These are phyloP conservation scores for Mechanitis mazaeus DNA, from an alignment of 2,888 invertebrate species.

Conservation along the genomic window DNA sequence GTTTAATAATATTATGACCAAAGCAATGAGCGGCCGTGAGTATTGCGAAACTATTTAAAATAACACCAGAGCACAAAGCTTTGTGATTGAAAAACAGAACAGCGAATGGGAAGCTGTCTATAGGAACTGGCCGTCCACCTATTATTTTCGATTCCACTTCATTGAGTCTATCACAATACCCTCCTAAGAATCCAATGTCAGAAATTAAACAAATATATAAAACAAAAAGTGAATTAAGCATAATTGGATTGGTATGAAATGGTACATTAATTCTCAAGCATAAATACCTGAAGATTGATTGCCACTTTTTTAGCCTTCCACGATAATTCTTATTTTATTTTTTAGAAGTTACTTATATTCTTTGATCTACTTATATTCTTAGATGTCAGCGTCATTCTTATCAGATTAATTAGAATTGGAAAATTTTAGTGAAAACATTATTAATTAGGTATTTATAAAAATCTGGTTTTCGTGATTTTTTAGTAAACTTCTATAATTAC, in stretches of 20 bases:
- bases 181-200: conserved; percentile 15
- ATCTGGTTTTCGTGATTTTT: no score
- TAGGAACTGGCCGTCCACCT: conserved; percentile 40
- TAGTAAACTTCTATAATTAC: no score
- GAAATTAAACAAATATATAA: conserved; percentile 2
- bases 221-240: conserved; percentile 5
- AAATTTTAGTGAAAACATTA: no score
- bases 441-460: no score
- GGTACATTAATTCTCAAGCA: not conserved
- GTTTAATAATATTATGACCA: conserved; percentile 38
- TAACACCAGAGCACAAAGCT: conserved; percentile 49
- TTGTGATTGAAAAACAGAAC: conserved; percentile 51
- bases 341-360: no score
- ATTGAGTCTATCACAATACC: conserved; percentile 11
- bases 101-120: conserved; percentile 45
- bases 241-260: not conserved
- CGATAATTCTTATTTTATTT: not conserved
- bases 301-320: no score
- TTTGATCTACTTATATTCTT: no score
- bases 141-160: conserved; percentile 41
- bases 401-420: no score
- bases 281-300: no score
- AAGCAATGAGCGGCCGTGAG: conserved; percentile 61
- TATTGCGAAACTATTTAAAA: conserved; percentile 50
- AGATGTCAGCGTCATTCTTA: no score